Percentiles rank a stretch among this genome's conserved stretches.
Conservation (phyloP, 2,888 invertebrate genomes). For the Onthophagus sagittarius region DNA sequence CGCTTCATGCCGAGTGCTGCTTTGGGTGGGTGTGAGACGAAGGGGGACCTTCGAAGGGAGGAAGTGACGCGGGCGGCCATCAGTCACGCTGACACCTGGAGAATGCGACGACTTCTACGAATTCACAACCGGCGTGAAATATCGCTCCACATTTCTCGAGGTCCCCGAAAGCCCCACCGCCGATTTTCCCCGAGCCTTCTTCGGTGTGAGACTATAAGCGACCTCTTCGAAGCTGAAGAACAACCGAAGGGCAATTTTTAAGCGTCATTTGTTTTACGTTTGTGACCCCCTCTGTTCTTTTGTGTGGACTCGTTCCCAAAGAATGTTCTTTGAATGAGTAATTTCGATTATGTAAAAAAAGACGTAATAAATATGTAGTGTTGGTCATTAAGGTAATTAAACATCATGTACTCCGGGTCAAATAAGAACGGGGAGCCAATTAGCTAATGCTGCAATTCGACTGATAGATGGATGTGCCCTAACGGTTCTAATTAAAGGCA, state of each 20-base stretch:
- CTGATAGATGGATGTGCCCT: conserved; percentile 3
- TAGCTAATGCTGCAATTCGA: conserved; percentile 21
- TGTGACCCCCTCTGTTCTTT: conserved; percentile 13
- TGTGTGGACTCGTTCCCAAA: background rate
- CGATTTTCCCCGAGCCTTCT: background rate
- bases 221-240: conserved; percentile 17
- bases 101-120: conserved; percentile 46
- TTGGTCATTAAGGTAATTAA: conserved; percentile 13
- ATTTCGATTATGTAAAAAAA: background rate
- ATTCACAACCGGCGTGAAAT: conserved; percentile 42
- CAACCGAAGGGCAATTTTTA: conserved; percentile 36
- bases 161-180: conserved; percentile 30
- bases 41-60: conserved; percentile 32
- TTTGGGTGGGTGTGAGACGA: conserved; percentile 28
- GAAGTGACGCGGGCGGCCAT: conserved; percentile 44
- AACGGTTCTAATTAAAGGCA: conserved; percentile 23
- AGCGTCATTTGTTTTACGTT: conserved; percentile 40
- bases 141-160: conserved; percentile 37
- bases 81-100: conserved; percentile 48
- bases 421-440: conserved; percentile 14
- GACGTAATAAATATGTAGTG: background rate
- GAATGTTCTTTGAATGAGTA: background rate
- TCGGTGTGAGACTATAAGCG: background rate
- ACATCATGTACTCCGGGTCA: conserved; percentile 21
- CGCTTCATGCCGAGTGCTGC: conserved; percentile 32